Conservation (phyloP, 2,888 invertebrate species). For the Drymonia ruficornis region DNA sequence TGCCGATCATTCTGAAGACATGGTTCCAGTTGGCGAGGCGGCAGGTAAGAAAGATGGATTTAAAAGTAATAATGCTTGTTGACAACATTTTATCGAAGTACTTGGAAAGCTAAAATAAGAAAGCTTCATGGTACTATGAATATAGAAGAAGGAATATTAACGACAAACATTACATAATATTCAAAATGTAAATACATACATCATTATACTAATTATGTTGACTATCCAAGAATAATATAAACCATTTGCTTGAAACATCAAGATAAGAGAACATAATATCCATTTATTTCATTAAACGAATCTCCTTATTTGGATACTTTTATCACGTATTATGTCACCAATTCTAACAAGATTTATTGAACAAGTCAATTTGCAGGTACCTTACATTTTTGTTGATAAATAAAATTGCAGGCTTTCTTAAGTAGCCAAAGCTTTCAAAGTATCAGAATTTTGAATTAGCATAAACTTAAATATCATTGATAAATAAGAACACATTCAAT, state of each 20-base stretch:
- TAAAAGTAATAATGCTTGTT: neutral
- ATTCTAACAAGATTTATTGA: neutral
- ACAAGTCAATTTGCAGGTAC: neutral
- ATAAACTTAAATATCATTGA: too few species aligned
- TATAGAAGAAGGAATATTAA: neutral
- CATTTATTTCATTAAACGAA: neutral
- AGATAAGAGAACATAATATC: neutral
- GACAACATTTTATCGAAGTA: too few species aligned
- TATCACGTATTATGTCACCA: neutral
- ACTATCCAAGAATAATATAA: neutral
- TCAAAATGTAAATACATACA: conserved; percentile 14
- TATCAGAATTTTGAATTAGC: too few species aligned
- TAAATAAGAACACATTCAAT: too few species aligned
- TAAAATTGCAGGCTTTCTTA: too few species aligned
- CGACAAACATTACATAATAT: neutral
- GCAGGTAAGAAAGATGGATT: conserved; percentile 87
- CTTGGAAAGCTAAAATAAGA: too few species aligned
- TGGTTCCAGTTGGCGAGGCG: conserved; percentile 97
- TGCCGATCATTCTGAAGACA: conserved; percentile 95
- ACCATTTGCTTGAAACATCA: neutral
- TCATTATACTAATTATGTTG: conserved; percentile 5
- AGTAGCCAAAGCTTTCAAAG: too few species aligned
- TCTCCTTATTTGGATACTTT: neutral
- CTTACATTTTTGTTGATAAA: too few species aligned
- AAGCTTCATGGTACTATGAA: neutral